phyloP scores from a whole-genome alignment of 1,140 invertebrate species.

The Mamestra configurata region DNA sequence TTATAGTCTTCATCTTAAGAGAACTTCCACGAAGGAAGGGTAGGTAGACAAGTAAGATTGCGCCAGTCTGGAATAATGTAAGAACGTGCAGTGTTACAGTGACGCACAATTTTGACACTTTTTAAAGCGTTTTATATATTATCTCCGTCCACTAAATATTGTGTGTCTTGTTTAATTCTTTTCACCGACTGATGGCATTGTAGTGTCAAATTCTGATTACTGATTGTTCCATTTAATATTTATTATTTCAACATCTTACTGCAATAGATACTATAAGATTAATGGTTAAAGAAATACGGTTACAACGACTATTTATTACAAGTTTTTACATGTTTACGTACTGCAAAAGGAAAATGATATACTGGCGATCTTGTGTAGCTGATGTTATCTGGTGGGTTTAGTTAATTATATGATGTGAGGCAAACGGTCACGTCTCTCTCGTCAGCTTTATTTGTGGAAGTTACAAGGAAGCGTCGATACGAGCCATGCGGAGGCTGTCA shows the following conservation, averaged over 20 bases:
- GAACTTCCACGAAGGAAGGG: conserved; percentile 48
- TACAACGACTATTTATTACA: conserved; percentile 50
- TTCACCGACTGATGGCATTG: conserved; percentile 47
- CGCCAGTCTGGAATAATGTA: conserved; percentile 32
- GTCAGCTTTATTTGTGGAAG: conserved; percentile 29
- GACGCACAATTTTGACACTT: conserved; percentile 78
- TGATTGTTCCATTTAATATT: conserved; percentile 34
- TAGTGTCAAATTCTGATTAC: conserved; percentile 33
- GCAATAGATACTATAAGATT: conserved; percentile 41
- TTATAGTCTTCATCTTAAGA: conserved; percentile 54
- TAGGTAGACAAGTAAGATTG: conserved; percentile 35
- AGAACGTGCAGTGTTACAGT: conserved; percentile 42
- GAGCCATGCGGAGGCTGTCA: conserved; percentile 40
- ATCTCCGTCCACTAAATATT: conserved; percentile 58
- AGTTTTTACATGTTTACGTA: conserved; percentile 42
- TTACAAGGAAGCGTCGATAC: conserved; percentile 13
- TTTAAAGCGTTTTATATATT: conserved; percentile 68
- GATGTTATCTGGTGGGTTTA: conserved; percentile 39
- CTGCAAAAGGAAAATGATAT: conserved; percentile 9
- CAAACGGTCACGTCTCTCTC: not conserved
- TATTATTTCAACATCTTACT: conserved; percentile 36
- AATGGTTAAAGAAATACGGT: conserved; percentile 29
- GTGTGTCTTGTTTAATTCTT: conserved; percentile 59
- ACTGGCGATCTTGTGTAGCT: conserved; percentile 24
- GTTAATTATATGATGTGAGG: conserved; percentile 40